These are phyloP conservation scores for Clusia tigrina DNA, from an alignment of 2,888 invertebrate species.

Conservation along the genomic window DNA sequence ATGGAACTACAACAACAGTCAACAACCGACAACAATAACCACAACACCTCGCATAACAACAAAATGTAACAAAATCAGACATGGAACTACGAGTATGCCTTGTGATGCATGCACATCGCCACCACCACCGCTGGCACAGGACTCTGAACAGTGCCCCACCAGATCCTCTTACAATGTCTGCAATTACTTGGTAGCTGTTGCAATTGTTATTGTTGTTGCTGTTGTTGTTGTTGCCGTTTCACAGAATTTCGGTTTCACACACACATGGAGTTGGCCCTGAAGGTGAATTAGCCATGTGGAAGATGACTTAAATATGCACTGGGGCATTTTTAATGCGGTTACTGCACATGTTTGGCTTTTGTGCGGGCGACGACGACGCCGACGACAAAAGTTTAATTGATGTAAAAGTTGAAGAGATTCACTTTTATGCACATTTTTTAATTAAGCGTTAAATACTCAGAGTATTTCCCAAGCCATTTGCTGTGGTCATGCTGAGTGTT, in stretches of 20 bases:
- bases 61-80: conserved; percentile 25
- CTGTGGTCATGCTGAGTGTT: too few relatives aligned
- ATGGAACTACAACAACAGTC: background rate
- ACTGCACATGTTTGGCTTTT: conserved; percentile 4
- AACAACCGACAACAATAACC: conserved; percentile 14
- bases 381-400: too few relatives aligned
- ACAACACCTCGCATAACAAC: conserved; percentile 8
- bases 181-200: background rate
- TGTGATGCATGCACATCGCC: background rate
- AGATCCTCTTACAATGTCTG: background rate
- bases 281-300: conserved; percentile 40
- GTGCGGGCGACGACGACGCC: too few relatives aligned
- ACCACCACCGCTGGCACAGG: conserved; percentile 1
- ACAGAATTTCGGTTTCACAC: background rate
- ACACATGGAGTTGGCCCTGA: background rate
- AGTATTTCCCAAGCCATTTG: too few relatives aligned
- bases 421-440: background rate
- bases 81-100: conserved; percentile 15
- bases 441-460: background rate
- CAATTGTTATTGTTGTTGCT: conserved; percentile 7
- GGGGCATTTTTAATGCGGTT: conserved; percentile 34
- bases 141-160: background rate
- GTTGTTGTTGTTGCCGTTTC: background rate
- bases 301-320: conserved; percentile 43
- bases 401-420: too few relatives aligned